phyloP scores from a whole-genome alignment of 2,113 vertebrate genomes.

The Phaethon lepturus region DNA sequence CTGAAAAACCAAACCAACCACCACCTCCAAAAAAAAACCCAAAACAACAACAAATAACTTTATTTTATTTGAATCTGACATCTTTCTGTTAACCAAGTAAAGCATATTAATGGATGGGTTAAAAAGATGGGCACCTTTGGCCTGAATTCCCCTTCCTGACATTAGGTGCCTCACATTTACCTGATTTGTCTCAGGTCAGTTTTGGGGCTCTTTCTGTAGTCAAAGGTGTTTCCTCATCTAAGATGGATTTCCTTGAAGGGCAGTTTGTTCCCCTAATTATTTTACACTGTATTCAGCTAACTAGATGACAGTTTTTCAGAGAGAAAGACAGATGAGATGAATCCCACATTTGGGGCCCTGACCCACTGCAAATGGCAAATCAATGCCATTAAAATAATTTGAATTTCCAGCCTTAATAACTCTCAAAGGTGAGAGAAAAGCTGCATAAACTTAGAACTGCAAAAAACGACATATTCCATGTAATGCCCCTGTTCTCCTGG shows the following conservation, averaged over 20 bases:
- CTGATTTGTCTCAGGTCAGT: not conserved
- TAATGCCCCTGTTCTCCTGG: not conserved
- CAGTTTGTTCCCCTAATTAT: not conserved
- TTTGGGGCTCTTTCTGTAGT: not conserved
- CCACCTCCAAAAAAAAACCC: accelerated
- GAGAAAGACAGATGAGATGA: not conserved
- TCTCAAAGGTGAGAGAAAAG: not conserved
- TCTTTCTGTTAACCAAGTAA: not conserved
- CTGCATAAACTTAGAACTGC: not conserved
- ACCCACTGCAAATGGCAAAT: not conserved
- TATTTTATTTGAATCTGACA: not conserved
- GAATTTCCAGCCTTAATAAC: not conserved
- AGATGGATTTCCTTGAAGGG: not conserved
- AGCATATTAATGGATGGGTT: not conserved
- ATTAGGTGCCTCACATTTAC: not conserved
- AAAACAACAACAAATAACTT: not conserved
- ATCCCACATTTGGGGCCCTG: not conserved
- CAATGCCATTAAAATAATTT: not conserved
- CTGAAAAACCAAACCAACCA: not conserved
- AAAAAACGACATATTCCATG: not conserved
- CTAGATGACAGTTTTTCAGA: not conserved
- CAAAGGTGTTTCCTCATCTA: not conserved
- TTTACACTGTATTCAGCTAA: not conserved
- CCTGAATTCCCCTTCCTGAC: not conserved
- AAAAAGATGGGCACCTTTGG: accelerated